These are phyloP conservation scores for Galbula dea DNA, from an alignment of 2,113 vertebrate species.

Conservation along the genomic window DNA sequence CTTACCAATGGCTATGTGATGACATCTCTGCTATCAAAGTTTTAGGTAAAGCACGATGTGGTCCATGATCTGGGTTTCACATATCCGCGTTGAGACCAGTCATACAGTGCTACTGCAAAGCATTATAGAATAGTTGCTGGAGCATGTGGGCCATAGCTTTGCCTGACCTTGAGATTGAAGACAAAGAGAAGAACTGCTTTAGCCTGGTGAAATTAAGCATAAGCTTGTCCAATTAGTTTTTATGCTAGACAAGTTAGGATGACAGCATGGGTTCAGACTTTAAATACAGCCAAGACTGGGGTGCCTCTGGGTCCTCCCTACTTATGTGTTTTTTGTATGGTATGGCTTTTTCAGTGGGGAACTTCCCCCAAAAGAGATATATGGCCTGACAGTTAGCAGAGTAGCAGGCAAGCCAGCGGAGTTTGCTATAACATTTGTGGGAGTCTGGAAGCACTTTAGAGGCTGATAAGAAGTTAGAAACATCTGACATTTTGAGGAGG, in stretches of 20 bases:
- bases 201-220: not conserved
- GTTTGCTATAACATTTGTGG: conserved; percentile 48
- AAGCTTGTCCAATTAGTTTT: not conserved
- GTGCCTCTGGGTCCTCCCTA: not conserved
- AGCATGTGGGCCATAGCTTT: not conserved
- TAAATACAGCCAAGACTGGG: not conserved
- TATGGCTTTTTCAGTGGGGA: not conserved
- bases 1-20: not conserved
- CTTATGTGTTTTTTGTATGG: not conserved
- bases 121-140: not conserved
- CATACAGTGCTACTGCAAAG: not conserved
- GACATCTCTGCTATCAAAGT: not conserved
- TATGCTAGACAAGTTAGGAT: not conserved
- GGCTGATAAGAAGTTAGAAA: conserved; percentile 38
- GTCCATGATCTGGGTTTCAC: not conserved
- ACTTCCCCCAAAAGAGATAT: conserved; percentile 1
- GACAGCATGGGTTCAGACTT: not conserved
- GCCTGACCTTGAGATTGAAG: not conserved
- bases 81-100: rapidly evolving
- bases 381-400: not conserved
- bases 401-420: not conserved
- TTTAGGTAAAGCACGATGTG: not conserved
- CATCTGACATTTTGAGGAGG: conserved; percentile 49
- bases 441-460: conserved; percentile 58
- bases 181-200: not conserved